Evolutionary conservation across 1,140 invertebrate species (phyloP).

Genomic region (Drosophila funebris): DNA sequence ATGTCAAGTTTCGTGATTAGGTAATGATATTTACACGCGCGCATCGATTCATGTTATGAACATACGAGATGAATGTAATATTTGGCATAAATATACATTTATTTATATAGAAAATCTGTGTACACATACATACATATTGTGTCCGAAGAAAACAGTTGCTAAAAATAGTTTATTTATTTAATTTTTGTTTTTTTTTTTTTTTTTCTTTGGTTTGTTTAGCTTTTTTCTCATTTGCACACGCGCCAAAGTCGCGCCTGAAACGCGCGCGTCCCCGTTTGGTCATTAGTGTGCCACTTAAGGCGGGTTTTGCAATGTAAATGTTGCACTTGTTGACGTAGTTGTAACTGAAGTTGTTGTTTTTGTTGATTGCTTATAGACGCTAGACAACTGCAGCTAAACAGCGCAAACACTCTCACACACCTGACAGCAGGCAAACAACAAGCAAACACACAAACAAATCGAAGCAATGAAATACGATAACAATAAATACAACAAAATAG

Average conservation of each 20-base stretch:
- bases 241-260: conserved; percentile 26
- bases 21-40: no score
- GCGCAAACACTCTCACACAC: background rate
- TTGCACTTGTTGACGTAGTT: conserved; percentile 5
- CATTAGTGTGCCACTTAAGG: conserved; percentile 30
- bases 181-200: background rate
- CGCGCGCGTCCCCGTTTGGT: conserved; percentile 7
- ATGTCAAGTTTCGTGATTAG: background rate
- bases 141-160: background rate
- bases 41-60: background rate
- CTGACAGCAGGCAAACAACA: conserved; percentile 16
- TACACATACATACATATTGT: background rate
- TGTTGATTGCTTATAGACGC: conserved; percentile 16
- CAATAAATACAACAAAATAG: conserved; percentile 4
- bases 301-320: conserved; percentile 17
- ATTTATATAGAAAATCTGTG: background rate
- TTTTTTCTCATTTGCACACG: conserved; percentile 27
- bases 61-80: background rate
- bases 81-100: background rate
- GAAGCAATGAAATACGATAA: conserved; percentile 10
- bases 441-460: background rate
- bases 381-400: conserved; percentile 15
- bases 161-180: conserved; percentile 21
- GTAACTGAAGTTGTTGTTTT: conserved; percentile 1
- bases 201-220: background rate